Evolutionary conservation across 2,888 invertebrate species (phyloP).

Genomic region (Punctoribates punctum): DNA sequence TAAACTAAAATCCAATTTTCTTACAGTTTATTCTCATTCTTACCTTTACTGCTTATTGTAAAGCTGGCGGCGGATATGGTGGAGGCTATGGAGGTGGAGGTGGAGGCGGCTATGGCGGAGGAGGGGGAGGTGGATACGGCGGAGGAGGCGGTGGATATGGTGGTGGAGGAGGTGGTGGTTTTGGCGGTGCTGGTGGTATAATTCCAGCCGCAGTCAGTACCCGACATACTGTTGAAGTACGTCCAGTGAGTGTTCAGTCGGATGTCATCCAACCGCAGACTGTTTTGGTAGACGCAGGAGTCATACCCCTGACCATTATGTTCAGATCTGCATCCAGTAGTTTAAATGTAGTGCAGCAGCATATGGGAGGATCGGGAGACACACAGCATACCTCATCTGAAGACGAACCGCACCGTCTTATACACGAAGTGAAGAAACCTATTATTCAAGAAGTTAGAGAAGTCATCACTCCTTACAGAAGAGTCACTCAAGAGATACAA

Average conservation of each 20-base stretch:
- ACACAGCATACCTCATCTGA: slow-evolving; percentile 18
- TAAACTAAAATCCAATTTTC: too few relatives aligned
- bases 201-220: slow-evolving; percentile 26
- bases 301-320: slow-evolving; percentile 1
- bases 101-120: not conserved
- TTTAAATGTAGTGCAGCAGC: slow-evolving; percentile 7
- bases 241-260: not conserved
- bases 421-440: slow-evolving; percentile 28
- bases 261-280: not conserved
- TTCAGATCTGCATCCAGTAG: slow-evolving; percentile 21
- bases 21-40: not conserved
- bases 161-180: not conserved
- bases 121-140: not conserved
- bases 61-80: not conserved
- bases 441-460: slow-evolving; percentile 32
- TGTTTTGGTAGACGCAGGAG: slow-evolving; percentile 14
- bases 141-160: not conserved
- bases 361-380: not conserved
- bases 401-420: slow-evolving; percentile 26
- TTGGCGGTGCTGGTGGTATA: not conserved
- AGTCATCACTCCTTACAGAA: slow-evolving; percentile 3
- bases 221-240: not conserved
- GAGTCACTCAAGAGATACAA: slow-evolving; percentile 5
- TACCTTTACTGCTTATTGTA: not conserved
- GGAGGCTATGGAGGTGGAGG: not conserved